phyloP scores from a whole-genome alignment of 2,797 vertebrate genomes.

The Trematomus bernacchii region DNA sequence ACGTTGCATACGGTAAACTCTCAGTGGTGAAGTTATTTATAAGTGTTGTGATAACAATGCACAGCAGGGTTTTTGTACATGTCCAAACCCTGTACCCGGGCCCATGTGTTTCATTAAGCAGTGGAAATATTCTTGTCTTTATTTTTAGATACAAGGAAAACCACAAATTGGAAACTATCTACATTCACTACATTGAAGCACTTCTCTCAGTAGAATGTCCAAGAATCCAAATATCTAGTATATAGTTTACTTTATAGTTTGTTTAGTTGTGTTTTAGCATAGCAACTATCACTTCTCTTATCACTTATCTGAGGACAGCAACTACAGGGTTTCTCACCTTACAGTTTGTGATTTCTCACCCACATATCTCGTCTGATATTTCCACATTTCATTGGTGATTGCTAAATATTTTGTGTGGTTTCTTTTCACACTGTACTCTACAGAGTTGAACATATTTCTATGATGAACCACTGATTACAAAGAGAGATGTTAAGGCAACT shows the following conservation, averaged over 20 bases:
- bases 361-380: constrained; percentile 1
- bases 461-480: constrained; percentile 28
- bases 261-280: neutral
- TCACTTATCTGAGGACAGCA: neutral
- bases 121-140: neutral
- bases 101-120: neutral
- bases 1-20: constrained; percentile 40
- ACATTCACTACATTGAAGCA: neutral
- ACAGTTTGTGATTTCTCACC: neutral
- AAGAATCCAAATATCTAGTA: neutral
- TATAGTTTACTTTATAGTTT: neutral
- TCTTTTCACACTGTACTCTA: neutral
- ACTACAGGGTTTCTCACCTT: neutral
- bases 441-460: constrained; percentile 11
- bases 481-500: constrained; percentile 7
- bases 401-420: neutral
- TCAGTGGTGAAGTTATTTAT: constrained; percentile 26
- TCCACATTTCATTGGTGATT: neutral
- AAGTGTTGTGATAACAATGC: constrained; percentile 9
- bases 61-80: neutral
- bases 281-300: neutral
- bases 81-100: neutral
- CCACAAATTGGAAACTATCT: neutral
- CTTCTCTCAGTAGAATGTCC: neutral
- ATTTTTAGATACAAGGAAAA: neutral